Evolutionary conservation across 2,113 vertebrate genomes (phyloP), one percentile per base, ranked within the genome.

Genomic region (Equus quagga): DNA sequence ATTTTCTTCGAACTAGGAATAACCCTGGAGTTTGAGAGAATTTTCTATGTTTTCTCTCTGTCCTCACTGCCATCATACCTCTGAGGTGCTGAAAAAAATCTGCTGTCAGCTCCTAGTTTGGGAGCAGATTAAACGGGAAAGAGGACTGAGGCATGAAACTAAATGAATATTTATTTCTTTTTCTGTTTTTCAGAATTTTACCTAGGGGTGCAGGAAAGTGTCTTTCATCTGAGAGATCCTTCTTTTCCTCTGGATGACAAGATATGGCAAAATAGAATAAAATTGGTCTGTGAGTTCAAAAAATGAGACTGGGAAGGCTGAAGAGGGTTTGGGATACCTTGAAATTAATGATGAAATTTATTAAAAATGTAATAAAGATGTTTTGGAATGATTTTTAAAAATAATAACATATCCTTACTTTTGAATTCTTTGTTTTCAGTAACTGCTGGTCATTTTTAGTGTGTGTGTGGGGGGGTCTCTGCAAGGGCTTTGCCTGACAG

Each of bases 401-500:
- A 11, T 62, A 18, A 46, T 84, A 60, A 21, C 10, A 31, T 89
- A 26, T 2, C 13, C 41, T 80, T 81, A 85, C 36, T 15, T 81
- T 79, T 96, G 87, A 26, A 51, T 58, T 75, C 19, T 92, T 95
- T 81, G 8, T 69, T 19, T 95, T 80, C 19, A 92, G 19, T 88
- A 64, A 49, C 23, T 83, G 1, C 26, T 85, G 18, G 44, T 64
- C 5, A 76, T 26, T 64, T 93, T 72, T 89, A 56, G 44, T 28
- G 36, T 41, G 36, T 41, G 36, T 41, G 36, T 41, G 36, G 36
- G 36, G 36, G 3, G 36, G 36, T 41, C 36, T 41, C 36, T 41
- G 36, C 33, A 70, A 28, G 62, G 4, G 46, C 93, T 75, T 78
- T 85, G 23, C 15, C 15, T 94, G 80, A 75, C 5, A 81, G 75